Evolutionary conservation across 2,888 invertebrate species (phyloP).

Genomic region (Magallana nippona): DNA sequence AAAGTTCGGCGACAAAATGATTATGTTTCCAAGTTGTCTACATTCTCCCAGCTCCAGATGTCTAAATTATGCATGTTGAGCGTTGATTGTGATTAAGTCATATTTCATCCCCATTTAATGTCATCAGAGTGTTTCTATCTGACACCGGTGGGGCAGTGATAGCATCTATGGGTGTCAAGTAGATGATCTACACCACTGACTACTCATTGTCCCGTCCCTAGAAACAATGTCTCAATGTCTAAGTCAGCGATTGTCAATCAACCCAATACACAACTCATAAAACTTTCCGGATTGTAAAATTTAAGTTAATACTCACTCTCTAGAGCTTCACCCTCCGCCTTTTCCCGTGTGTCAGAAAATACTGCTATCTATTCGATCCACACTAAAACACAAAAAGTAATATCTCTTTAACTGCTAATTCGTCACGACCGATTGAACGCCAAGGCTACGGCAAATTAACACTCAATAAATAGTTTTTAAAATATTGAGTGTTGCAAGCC

Average conservation of each 20-base stretch:
- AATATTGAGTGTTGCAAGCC: not conserved
- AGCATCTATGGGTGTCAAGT: not conserved
- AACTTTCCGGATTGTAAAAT: too few relatives aligned
- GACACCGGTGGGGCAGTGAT: not conserved
- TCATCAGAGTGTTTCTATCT: not conserved
- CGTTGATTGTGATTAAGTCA: not conserved
- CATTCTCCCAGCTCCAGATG: not conserved
- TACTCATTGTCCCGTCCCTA: not conserved
- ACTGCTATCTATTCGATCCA: not conserved
- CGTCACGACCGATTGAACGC: not conserved
- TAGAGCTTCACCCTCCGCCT: not conserved
- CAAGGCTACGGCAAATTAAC: not conserved
- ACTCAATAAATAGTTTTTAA: not conserved
- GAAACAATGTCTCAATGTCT: constrained; percentile 11
- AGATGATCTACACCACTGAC: not conserved
- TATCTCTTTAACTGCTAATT: constrained; percentile 24
- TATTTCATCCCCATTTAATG: not conserved
- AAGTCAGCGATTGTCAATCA: not conserved
- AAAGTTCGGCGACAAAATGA: not conserved
- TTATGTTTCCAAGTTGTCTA: not conserved
- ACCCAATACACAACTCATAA: not conserved
- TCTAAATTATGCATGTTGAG: not conserved
- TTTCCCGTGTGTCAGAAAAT: not conserved
- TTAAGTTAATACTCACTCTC: not conserved
- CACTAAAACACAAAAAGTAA: constrained; percentile 14